phyloP scores from a whole-genome alignment of 2,888 invertebrate genomes.

The Synergus japonicus region DNA sequence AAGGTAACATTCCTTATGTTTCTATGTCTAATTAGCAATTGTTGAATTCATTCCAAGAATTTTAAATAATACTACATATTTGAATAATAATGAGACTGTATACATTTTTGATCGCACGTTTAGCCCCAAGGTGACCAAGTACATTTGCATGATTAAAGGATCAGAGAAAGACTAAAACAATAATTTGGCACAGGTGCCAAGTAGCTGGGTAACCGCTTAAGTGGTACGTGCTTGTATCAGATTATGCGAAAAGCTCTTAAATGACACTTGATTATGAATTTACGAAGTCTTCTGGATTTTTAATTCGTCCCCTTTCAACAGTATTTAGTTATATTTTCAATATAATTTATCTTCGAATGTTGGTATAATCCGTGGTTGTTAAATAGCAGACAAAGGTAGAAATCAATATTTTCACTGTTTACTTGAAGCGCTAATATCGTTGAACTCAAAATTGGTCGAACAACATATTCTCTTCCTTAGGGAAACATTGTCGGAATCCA shows the following conservation, averaged over 20 bases:
- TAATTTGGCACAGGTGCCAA: slow-evolving; percentile 62
- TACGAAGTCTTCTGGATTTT: not conserved
- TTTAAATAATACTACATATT: not conserved
- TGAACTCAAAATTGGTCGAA: slow-evolving; percentile 1
- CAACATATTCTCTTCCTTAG: slow-evolving; percentile 22
- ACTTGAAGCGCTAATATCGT: not conserved
- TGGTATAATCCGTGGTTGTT: no score
- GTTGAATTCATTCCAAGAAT: not conserved
- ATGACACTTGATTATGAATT: slow-evolving; percentile 50
- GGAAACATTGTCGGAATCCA: not conserved
- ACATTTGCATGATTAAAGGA: not conserved
- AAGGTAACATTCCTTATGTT: not conserved
- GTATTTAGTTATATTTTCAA: not conserved
- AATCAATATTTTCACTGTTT: slow-evolving; percentile 9
- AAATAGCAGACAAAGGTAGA: not conserved
- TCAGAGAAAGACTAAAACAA: slow-evolving; percentile 50
- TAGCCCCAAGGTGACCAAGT: not conserved
- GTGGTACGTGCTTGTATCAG: slow-evolving; percentile 37
- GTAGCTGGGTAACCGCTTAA: slow-evolving; percentile 38
- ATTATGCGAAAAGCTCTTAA: slow-evolving; percentile 47
- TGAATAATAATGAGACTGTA: not conserved
- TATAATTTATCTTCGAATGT: not conserved
- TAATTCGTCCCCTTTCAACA: not conserved
- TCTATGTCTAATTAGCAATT: not conserved
- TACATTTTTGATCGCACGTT: not conserved